These are phyloP conservation scores for Ormyrus pomaceus DNA, from an alignment of 2,888 invertebrate genomes.

Conservation along the genomic window DNA sequence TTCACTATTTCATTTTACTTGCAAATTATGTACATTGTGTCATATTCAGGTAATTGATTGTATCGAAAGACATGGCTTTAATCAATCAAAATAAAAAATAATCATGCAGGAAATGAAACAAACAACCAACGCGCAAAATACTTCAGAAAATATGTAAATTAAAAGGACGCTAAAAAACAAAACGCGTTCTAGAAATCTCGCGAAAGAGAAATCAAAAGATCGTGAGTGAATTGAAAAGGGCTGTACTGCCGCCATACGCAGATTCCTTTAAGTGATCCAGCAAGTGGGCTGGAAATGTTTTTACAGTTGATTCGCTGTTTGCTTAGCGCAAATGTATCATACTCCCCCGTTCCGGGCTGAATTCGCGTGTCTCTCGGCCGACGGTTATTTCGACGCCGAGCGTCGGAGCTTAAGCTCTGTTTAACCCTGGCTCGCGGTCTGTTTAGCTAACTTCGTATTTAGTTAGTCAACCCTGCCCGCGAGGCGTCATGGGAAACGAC, in stretches of 20 bases:
- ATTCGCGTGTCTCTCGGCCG: background rate
- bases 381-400: constrained; percentile 46
- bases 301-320: constrained; percentile 73
- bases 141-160: too few species aligned
- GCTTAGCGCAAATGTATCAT: constrained; percentile 62
- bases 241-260: constrained; percentile 52
- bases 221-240: background rate
- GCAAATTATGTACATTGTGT: too few species aligned
- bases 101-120: too few species aligned
- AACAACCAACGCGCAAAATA: too few species aligned
- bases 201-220: too few species aligned
- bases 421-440: constrained; percentile 73
- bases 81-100: too few species aligned
- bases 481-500: constrained; percentile 74
- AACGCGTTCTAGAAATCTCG: too few species aligned
- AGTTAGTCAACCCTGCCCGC: constrained; percentile 74
- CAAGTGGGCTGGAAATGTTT: constrained; percentile 67
- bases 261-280: constrained; percentile 70
- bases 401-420: constrained; percentile 67
- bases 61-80: too few species aligned
- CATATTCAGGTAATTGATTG: too few species aligned
- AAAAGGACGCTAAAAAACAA: too few species aligned
- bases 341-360: constrained; percentile 3
- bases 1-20: too few species aligned
- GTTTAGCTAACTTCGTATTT: constrained; percentile 73